Conservation (phyloP, 1,140 invertebrate genomes). For the Pogonus chalceus region DNA sequence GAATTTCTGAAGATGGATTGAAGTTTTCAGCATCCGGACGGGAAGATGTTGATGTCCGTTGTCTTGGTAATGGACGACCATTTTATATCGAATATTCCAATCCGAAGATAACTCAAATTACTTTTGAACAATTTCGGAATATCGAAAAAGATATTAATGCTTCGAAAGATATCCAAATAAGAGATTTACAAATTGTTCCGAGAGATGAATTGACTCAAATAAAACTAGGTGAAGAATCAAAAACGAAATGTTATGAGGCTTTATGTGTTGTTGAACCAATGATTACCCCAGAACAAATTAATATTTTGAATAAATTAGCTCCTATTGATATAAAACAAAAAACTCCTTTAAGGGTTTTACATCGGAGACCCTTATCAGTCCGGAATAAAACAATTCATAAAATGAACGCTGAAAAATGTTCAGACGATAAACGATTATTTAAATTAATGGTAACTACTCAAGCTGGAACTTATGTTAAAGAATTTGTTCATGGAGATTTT, state of each 20-base stretch:
- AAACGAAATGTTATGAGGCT: constrained; percentile 75
- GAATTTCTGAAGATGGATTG: constrained; percentile 30
- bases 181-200: constrained; percentile 51
- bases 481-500: constrained; percentile 94
- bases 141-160: constrained; percentile 54
- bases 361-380: constrained; percentile 60
- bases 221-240: constrained; percentile 78
- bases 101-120: constrained; percentile 48
- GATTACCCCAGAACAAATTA: constrained; percentile 42
- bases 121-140: constrained; percentile 36
- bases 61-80: constrained; percentile 74
- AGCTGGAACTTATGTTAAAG: constrained; percentile 94
- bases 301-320: constrained; percentile 41
- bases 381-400: constrained; percentile 53
- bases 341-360: constrained; percentile 77
- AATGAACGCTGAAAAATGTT: constrained; percentile 39
- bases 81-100: constrained; percentile 76
- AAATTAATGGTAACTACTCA: constrained; percentile 67
- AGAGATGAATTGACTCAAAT: constrained; percentile 60
- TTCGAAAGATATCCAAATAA: constrained; percentile 49
- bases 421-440: constrained; percentile 45
- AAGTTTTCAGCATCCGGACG: constrained; percentile 84
- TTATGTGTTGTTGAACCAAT: constrained; percentile 51
- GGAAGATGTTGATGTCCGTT: constrained; percentile 84
- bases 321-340: constrained; percentile 54